Conservation (phyloP, 1,140 invertebrate species). For the Diploscapter pachys region DNA sequence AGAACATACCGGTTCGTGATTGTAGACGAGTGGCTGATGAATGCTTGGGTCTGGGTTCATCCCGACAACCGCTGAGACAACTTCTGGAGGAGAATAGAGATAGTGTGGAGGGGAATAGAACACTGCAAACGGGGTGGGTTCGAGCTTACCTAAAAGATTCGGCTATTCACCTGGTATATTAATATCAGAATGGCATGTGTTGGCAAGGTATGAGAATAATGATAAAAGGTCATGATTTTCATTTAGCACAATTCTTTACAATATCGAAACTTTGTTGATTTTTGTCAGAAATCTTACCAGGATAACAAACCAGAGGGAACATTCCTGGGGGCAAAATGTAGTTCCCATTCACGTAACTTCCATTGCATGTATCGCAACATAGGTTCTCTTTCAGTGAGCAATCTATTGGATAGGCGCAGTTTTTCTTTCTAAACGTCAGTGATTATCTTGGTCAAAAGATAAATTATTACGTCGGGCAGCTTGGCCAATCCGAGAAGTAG, state of each 20-base stretch:
- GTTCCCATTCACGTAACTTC: slow-evolving; percentile 38
- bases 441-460: background rate
- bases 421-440: slow-evolving; percentile 18
- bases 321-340: slow-evolving; percentile 45
- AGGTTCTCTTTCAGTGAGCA: slow-evolving; percentile 34
- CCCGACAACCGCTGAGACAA: slow-evolving; percentile 18
- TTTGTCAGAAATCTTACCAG: slow-evolving; percentile 18
- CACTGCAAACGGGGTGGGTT: slow-evolving; percentile 34
- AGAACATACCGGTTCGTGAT: slow-evolving; percentile 29
- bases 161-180: background rate
- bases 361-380: slow-evolving; percentile 36
- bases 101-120: slow-evolving; percentile 36
- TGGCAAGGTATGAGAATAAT: too few relatives aligned
- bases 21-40: slow-evolving; percentile 31
- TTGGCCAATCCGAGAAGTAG: slow-evolving; percentile 47
- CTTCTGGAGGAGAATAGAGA: slow-evolving; percentile 26
- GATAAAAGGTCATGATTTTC: too few relatives aligned
- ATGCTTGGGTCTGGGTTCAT: slow-evolving; percentile 20
- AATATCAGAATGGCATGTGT: too few relatives aligned
- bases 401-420: slow-evolving; percentile 27
- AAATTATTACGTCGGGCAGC: slow-evolving; percentile 26
- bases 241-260: too few relatives aligned
- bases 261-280: too few relatives aligned
- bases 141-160: slow-evolving; percentile 11
- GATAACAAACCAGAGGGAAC: slow-evolving; percentile 44